These are phyloP conservation scores for Cygnus buccinator DNA, from an alignment of 2,113 vertebrate species.

Conservation along the genomic window DNA sequence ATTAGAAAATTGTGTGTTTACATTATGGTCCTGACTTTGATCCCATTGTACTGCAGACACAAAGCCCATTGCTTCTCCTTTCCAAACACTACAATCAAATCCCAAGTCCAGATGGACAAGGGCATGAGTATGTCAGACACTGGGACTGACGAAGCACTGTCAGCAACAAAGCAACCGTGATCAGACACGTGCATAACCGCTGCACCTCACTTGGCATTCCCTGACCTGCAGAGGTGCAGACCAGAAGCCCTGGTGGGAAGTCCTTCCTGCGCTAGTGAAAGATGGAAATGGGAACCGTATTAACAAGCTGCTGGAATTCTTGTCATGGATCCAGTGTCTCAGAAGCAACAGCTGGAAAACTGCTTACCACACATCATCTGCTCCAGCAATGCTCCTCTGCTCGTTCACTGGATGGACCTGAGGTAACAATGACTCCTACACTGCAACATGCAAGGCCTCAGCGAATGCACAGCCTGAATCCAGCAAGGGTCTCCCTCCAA, in stretches of 20 bases:
- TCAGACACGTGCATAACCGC: neutral
- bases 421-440: neutral
- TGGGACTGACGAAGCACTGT: neutral
- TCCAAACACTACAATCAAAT: neutral
- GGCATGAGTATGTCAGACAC: neutral
- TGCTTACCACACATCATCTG: neutral
- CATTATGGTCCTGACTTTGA: neutral
- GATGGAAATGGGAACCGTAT: neutral
- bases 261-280: neutral
- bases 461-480: neutral
- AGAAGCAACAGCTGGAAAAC: neutral
- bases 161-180: neutral
- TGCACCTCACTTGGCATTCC: neutral
- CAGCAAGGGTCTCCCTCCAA: neutral
- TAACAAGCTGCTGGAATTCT: neutral
- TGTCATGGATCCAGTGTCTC: neutral
- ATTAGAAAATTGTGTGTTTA: neutral
- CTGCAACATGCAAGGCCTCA: neutral
- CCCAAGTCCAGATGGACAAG: neutral
- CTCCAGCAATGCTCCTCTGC: neutral
- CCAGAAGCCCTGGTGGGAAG: neutral
- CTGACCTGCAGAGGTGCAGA: neutral
- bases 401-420: neutral
- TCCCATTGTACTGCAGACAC: neutral
- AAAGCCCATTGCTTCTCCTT: neutral